These are phyloP conservation scores for Sphinx pinastri DNA, from an alignment of 2,888 invertebrate species.

Conservation along the genomic window DNA sequence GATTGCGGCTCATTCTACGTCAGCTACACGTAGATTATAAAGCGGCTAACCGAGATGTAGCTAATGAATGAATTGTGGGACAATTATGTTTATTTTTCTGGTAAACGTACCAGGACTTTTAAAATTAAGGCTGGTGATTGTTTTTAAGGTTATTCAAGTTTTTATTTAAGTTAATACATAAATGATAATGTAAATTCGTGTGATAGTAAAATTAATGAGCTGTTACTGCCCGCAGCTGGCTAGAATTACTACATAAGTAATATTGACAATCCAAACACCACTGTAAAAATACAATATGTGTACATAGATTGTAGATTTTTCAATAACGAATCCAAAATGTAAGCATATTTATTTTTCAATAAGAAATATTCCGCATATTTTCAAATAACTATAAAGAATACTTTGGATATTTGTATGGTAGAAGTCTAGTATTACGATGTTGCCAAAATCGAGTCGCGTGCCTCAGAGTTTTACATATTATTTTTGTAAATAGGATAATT, in stretches of 20 bases:
- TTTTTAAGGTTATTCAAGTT: constrained; percentile 8
- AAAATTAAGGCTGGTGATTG: constrained; percentile 24
- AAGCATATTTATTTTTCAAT: constrained; percentile 48
- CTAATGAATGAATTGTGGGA: not conserved
- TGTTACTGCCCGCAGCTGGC: not conserved
- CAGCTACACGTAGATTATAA: not conserved
- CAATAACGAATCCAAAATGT: constrained; percentile 20
- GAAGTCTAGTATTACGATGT: constrained; percentile 49
- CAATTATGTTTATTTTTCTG: not conserved
- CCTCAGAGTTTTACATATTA: constrained; percentile 34
- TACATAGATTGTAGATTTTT: constrained; percentile 33
- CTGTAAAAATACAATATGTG: constrained; percentile 22
- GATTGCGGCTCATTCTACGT: not conserved
- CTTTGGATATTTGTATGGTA: constrained; percentile 53
- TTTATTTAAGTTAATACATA: not conserved
- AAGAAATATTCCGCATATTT: constrained; percentile 34
- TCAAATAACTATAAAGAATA: constrained; percentile 29
- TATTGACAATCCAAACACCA: constrained; percentile 6
- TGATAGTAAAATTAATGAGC: constrained; percentile 1
- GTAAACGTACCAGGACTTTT: constrained; percentile 15
- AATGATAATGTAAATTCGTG: not conserved
- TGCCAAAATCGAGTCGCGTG: constrained; percentile 55
- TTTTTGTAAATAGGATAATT: not conserved
- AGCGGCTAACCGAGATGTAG: not conserved
- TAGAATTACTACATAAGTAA: constrained; percentile 5